A percentile compares a stretch with the other conserved stretches of the same genome.
phyloP scores from a whole-genome alignment of 1,140 invertebrate genomes.

The Ephestia elutella region DNA sequence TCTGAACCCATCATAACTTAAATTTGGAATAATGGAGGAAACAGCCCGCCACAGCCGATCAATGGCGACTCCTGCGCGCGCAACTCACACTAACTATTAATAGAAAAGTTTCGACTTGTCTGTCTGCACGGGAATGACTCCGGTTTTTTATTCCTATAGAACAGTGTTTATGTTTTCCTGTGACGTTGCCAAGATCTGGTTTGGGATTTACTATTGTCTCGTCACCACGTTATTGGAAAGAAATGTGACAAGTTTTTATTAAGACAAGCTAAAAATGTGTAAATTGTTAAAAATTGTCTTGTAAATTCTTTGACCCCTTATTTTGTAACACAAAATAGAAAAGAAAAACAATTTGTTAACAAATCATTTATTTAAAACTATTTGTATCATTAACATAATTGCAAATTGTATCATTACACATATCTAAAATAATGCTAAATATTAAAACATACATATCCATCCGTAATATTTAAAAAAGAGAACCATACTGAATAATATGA shows the following conservation, averaged over 20 bases:
- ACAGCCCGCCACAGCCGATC: not conserved
- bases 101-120: slow-evolving; percentile 10
- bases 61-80: not conserved
- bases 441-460: slow-evolving; percentile 2
- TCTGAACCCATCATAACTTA: slow-evolving; percentile 5
- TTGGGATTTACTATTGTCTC: not conserved
- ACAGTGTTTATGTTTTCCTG: not conserved
- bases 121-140: not conserved
- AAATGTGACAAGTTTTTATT: too few relatives aligned
- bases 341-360: slow-evolving; percentile 1
- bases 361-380: slow-evolving; percentile 7
- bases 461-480: not conserved
- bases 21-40: not conserved
- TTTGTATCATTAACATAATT: not conserved
- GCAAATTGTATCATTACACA: slow-evolving; percentile 6
- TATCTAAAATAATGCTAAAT: too few relatives aligned
- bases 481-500: too few relatives aligned
- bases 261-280: too few relatives aligned
- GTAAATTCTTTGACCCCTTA: too few relatives aligned
- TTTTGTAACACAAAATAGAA: too few relatives aligned
- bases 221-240: not conserved
- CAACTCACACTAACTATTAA: slow-evolving; percentile 6
- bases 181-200: not conserved
- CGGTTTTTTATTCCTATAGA: not conserved
- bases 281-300: too few relatives aligned